Evolutionary conservation across 2,888 invertebrate species (phyloP).

Genomic region (Amphipoea oculea): DNA sequence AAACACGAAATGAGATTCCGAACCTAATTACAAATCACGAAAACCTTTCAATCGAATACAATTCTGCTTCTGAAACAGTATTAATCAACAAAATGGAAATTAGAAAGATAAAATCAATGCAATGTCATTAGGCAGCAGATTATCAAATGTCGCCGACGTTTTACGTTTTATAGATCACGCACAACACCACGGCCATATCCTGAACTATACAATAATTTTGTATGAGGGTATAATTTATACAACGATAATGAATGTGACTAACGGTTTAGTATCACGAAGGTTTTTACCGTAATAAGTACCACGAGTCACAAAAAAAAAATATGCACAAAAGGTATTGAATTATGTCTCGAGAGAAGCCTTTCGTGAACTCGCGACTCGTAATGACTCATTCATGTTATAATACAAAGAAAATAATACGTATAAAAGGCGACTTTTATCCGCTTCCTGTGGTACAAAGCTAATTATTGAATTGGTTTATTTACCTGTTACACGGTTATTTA

Average conservation of each 20-base stretch:
- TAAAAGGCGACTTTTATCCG: conserved; percentile 33
- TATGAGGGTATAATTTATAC: conserved; percentile 87
- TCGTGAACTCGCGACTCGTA: conserved; percentile 67
- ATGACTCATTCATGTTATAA: conserved; percentile 68
- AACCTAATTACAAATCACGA: conserved; percentile 58
- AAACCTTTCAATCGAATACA: conserved; percentile 63
- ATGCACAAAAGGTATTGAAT: conserved; percentile 81
- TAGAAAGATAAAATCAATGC: conserved; percentile 72
- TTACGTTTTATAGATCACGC: conserved; percentile 83
- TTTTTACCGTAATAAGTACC: conserved; percentile 84
- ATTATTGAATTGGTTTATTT: conserved; percentile 12
- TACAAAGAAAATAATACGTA: conserved; percentile 55
- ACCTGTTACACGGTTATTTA: not conserved
- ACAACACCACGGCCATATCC: conserved; percentile 73
- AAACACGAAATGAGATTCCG: conserved; percentile 55
- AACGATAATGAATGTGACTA: conserved; percentile 87
- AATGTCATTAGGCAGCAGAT: conserved; percentile 71
- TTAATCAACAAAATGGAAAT: conserved; percentile 71
- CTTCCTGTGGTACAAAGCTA: conserved; percentile 22
- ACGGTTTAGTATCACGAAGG: conserved; percentile 85
- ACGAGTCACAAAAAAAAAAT: conserved; percentile 77
- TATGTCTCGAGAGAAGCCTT: conserved; percentile 76
- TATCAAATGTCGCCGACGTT: conserved; percentile 74
- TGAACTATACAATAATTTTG: conserved; percentile 82
- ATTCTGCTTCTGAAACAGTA: conserved; percentile 58